Evolutionary conservation across 2,797 vertebrate genomes (phyloP).

Genomic region (Arnoldichthys spilopterus): DNA sequence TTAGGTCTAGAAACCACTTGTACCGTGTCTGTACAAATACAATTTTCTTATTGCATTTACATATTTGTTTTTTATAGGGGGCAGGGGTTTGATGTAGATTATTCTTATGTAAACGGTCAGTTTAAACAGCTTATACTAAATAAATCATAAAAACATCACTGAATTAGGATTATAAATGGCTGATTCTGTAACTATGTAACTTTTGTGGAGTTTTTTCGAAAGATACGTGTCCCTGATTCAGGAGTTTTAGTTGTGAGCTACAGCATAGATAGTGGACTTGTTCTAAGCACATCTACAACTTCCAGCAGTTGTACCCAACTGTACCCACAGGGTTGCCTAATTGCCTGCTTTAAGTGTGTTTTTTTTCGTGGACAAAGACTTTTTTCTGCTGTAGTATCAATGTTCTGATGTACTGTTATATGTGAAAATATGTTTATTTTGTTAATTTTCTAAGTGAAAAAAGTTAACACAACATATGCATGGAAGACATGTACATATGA

Average conservation of each 20-base stretch:
- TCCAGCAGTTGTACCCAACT: no score
- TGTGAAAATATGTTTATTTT: no score
- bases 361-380: no score
- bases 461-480: no score
- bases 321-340: no score
- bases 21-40: not conserved
- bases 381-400: no score
- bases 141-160: not conserved
- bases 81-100: not conserved
- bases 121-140: not conserved
- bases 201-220: not conserved
- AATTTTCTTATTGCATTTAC: not conserved
- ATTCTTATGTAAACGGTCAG: not conserved
- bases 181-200: not conserved
- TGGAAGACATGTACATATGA: no score
- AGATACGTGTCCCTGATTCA: not conserved
- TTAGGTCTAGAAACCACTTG: not conserved
- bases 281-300: no score
- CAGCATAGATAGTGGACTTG: no score
- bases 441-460: no score
- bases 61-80: not conserved
- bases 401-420: no score
- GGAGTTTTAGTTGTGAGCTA: not conserved
- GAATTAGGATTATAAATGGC: not conserved
- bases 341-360: no score